A percentile compares a stretch with the other conserved stretches of the same genome.
Evolutionary conservation across 2,113 vertebrate species (phyloP).

Genomic region (Oceanodroma tethys): DNA sequence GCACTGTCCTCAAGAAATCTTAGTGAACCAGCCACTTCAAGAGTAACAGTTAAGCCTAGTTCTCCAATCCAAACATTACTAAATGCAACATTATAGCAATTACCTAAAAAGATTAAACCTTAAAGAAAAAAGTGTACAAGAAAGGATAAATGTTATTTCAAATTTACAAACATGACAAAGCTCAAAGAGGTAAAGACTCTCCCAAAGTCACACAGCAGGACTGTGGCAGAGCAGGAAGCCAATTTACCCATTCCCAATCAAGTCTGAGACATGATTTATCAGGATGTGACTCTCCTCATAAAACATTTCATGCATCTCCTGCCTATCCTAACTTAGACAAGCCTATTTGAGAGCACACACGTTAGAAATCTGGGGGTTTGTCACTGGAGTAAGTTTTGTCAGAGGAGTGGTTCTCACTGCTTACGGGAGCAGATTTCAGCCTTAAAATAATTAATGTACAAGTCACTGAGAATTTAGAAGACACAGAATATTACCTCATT

Average conservation of each 20-base stretch:
- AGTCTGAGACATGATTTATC: neutral
- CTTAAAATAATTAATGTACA: neutral
- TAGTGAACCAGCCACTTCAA: neutral
- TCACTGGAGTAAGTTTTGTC: neutral
- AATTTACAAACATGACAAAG: neutral
- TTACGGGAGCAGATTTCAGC: neutral
- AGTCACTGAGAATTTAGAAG: neutral
- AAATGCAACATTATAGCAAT: neutral
- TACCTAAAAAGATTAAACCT: neutral
- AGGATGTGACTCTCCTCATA: neutral
- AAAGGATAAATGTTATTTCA: neutral
- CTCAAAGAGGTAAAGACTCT: neutral
- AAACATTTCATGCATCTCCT: neutral
- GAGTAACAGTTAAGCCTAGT: neutral
- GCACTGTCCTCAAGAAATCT: neutral
- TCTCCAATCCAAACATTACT: neutral
- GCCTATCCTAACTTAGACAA: neutral
- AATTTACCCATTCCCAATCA: neutral
- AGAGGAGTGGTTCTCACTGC: neutral
- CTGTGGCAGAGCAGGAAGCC: neutral
- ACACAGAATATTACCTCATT: constrained; percentile 84
- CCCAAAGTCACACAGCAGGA: neutral
- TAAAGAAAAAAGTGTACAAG: neutral
- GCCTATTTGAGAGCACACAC: neutral
- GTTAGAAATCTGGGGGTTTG: neutral